phyloP scores from a whole-genome alignment of 2,113 vertebrate species.

The Tamias sibiricus region DNA sequence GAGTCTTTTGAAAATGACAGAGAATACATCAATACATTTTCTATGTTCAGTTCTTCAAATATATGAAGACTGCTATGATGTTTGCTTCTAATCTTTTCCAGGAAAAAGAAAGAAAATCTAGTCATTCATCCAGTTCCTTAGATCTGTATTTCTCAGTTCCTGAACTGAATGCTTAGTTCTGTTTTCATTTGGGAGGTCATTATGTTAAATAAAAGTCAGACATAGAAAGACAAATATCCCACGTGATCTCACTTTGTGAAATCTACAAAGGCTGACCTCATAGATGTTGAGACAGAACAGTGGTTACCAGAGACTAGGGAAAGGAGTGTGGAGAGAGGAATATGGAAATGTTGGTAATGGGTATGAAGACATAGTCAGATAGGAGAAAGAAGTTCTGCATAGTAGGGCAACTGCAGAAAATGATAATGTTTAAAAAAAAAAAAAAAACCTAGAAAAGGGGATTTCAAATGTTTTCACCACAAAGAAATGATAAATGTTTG shows the following conservation, averaged over 20 bases:
- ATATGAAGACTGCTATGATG: background rate
- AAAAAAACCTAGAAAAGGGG: background rate
- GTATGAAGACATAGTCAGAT: background rate
- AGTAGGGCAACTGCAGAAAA: background rate
- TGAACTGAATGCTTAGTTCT: background rate
- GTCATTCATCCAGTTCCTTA: background rate
- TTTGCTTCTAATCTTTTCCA: background rate
- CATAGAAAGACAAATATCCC: background rate
- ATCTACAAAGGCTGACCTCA: background rate
- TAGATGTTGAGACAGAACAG: too few relatives aligned
- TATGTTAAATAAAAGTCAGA: background rate
- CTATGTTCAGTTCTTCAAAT: conserved; percentile 27
- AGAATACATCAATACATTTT: conserved; percentile 8
- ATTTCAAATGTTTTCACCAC: background rate
- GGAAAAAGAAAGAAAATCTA: conserved; percentile 42
- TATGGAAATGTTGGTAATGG: background rate
- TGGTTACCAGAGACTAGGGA: background rate
- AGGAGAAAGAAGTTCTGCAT: background rate
- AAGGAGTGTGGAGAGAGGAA: background rate
- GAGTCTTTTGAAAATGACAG: background rate
- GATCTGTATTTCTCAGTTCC: background rate
- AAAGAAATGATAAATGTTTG: background rate
- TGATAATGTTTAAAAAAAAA: background rate
- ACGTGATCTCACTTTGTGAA: background rate
- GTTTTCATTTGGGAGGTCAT: background rate